These are phyloP conservation scores for Tinea trinotella DNA, from an alignment of 2,888 invertebrate species.

Conservation along the genomic window DNA sequence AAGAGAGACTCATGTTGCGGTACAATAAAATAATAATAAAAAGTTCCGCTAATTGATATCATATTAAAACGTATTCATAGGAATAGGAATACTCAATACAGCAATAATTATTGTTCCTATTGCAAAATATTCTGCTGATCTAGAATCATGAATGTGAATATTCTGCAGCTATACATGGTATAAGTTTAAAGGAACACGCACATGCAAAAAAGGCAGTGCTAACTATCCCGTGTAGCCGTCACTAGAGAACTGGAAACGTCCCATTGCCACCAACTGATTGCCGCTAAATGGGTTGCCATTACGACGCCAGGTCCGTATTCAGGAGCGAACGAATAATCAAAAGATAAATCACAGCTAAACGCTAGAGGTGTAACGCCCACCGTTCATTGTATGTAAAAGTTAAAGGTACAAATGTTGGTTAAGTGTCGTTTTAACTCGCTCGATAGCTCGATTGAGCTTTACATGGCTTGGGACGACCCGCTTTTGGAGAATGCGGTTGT, in stretches of 20 bases:
- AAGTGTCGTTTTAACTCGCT: conserved; percentile 31
- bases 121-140: not conserved
- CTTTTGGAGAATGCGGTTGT: conserved; percentile 37
- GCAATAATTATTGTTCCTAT: not conserved
- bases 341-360: conserved; percentile 34
- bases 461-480: conserved; percentile 53
- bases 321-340: conserved; percentile 36
- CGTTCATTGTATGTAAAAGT: conserved; percentile 59
- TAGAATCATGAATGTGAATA: conserved; percentile 2
- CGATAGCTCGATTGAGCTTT: conserved; percentile 33
- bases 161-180: conserved; percentile 1
- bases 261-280: conserved; percentile 36
- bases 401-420: conserved; percentile 32
- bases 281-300: conserved; percentile 36
- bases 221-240: conserved; percentile 31
- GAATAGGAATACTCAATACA: not conserved
- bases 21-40: too few relatives aligned
- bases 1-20: too few relatives aligned
- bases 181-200: conserved; percentile 29
- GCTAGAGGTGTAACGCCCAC: conserved; percentile 39
- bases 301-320: conserved; percentile 29
- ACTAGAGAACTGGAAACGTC: conserved; percentile 16
- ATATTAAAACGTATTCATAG: too few relatives aligned
- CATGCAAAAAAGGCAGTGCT: conserved; percentile 38
- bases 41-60: too few relatives aligned